Evolutionary conservation across 2,113 vertebrate species (phyloP).

Genomic region (Nymphicus hollandicus): DNA sequence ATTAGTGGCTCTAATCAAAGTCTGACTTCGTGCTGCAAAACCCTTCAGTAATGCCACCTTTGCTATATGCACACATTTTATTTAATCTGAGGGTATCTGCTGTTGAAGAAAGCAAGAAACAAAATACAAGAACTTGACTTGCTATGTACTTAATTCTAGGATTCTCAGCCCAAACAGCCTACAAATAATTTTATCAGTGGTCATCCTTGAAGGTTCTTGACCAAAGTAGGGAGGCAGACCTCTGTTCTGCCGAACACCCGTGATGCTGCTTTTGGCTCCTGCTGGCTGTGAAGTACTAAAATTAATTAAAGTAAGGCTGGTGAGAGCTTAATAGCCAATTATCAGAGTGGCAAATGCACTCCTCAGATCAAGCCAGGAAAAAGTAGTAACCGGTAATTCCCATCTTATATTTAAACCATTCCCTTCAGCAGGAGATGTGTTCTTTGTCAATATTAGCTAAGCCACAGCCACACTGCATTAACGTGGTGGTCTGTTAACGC

Average conservation of each 20-base stretch:
- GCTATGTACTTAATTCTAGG: neutral
- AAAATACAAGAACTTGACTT: neutral
- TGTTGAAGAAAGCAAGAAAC: neutral
- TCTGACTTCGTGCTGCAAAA: neutral
- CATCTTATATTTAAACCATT: neutral
- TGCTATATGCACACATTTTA: neutral
- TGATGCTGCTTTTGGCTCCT: neutral
- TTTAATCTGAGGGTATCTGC: neutral
- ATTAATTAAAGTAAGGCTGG: neutral
- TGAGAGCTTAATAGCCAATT: neutral
- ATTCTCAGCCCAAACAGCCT: neutral
- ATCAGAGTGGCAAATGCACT: neutral
- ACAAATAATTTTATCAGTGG: neutral
- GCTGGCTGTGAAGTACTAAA: neutral
- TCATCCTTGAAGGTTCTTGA: neutral
- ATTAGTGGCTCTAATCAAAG: neutral
- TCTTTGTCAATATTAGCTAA: neutral
- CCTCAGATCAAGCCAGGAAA: neutral
- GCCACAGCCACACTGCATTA: neutral
- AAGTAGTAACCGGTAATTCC: neutral
- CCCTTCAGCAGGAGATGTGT: neutral
- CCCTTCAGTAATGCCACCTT: neutral
- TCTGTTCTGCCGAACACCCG: rapidly evolving
- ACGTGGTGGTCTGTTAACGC: neutral
- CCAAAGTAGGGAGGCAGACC: neutral